A percentile compares a stretch with the other conserved stretches of the same genome.
These are phyloP conservation scores for Sphenopsis melanotis DNA, from an alignment of 2,797 vertebrate genomes.

Conservation along the genomic window DNA sequence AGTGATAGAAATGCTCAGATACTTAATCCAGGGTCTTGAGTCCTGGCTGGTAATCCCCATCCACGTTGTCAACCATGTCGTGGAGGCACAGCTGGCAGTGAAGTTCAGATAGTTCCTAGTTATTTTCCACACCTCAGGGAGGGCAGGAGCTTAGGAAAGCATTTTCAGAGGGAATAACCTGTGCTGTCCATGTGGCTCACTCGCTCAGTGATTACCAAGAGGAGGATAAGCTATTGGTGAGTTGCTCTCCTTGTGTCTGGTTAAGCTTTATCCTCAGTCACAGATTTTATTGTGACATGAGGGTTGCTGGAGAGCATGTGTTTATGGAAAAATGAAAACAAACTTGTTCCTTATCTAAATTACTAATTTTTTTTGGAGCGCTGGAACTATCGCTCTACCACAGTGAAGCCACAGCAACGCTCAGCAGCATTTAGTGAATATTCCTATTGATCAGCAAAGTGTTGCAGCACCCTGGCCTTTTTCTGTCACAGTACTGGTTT, in stretches of 20 bases:
- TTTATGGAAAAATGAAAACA: background rate
- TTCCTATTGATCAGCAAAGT: background rate
- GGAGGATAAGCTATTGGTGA: background rate
- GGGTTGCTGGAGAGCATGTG: background rate
- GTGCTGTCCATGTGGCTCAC: fast-evolving
- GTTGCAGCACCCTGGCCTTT: background rate
- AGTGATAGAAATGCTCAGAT: background rate
- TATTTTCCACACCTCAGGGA: background rate
- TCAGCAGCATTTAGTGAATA: background rate
- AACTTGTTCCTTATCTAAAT: background rate
- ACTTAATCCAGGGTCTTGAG: fast-evolving
- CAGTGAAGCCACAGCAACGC: background rate
- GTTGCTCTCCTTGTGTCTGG: background rate
- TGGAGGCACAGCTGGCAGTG: background rate
- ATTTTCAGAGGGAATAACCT: background rate
- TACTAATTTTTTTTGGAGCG: background rate
- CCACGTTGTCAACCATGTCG: background rate
- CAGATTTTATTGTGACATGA: background rate
- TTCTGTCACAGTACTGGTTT: background rate
- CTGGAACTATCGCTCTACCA: background rate
- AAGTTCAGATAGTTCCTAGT: background rate
- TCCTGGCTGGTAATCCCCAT: no score
- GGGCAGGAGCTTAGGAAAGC: background rate
- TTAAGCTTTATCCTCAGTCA: background rate
- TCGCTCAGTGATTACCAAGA: fast-evolving